Evolutionary conservation across 2,113 vertebrate species (phyloP), one percentile per base, ranked within the genome.

Genomic region (Vireo altiloquus): DNA sequence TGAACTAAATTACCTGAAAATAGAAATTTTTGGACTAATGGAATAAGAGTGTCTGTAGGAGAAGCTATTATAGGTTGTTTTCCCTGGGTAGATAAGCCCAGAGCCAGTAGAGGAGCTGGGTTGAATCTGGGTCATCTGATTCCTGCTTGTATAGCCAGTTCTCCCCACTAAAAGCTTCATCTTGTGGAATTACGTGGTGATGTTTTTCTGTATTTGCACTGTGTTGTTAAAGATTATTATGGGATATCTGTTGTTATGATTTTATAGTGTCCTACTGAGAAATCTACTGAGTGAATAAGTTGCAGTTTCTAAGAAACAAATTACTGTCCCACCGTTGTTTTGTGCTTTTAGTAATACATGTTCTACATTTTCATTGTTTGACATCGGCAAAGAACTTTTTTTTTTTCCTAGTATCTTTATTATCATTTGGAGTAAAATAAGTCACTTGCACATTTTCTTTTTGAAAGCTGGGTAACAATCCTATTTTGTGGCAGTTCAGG

Each of bases 121-220:
- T 44, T 81, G 88, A 92, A 94, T 96, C 82, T 96, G 86, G 85
- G 86, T 95, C 88, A 70, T 92, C 88, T 70, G 54, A 66, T 56
- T 97, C 42, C 63, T 88, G 79, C 71, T 88, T 77, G 33, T 42
- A 31, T 65, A 86, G 85, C 54, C 42, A 24, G 50, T 90, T 88
- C 28, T 70, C 22, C 37, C 21, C 39, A 27, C 75, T 82, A 74
- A 93, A 76, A 92, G 82, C 63, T 70, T 92, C 54, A 35, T 89
- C 54, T 78, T 63, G 14, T 92, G 89, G 63, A 92, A 91, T 94
- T 83, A 84, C 0, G 0, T 63, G 47, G 28, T 61, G 87, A 53
- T 89, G 56, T 87, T 94, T 94, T 94, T 66, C 56, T 77, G 39
- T 52, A 56, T 94, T 87, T 84, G 20, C 31, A 71, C 68, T 68